Evolutionary conservation across 2,113 vertebrate genomes (phyloP), one percentile per base, ranked within the genome.

Genomic region (Andinoacara biseriatus): DNA sequence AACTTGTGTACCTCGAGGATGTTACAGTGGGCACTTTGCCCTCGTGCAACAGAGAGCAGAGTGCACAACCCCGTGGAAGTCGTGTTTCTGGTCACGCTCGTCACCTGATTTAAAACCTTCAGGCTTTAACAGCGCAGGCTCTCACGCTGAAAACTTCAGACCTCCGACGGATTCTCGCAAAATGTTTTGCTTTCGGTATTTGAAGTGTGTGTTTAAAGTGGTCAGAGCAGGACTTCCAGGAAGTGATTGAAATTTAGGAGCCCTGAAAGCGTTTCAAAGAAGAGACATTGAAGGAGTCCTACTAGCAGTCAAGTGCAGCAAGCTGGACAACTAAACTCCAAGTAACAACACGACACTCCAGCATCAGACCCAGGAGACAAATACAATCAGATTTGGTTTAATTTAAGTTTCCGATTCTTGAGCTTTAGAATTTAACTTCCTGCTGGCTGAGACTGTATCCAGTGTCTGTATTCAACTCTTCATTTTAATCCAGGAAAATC

Each of bases 21-120:
- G 46, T 31, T 33, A 54, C 3, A 54, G 10, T 31, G 5, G 26
- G 31, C 2, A 31, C 26, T 72, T 54, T 72, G 67, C 31, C 10
- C 65, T 17, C 0, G 2, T 52, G 65, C 49, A 1, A 52, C 65
- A 3, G 29, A 52, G 17, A 52, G 11, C 10, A 29, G 20, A 10
- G 9, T n/a, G 26, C 43, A 20, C 24, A 31, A 4, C 0, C 0
- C 10, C 5, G 1, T 52, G 65, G 10, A 14, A 13, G 24, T 52
- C 46, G 3, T 29, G 0, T 52, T 72, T 52, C 17, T 52, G 46
- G 46, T 9, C 1, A 0, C 5, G 3, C 65, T 2, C 10, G 31
- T 69, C 15, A 49, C 43, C 43, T 20, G 10, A 46, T 52, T 26
- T 3, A 31, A 3, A 52, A 5, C 10, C 43, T 31, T 72, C 3